These are phyloP conservation scores for Acrossocheilus wenchowensis DNA, from an alignment of 2,797 vertebrate species.

Conservation along the genomic window DNA sequence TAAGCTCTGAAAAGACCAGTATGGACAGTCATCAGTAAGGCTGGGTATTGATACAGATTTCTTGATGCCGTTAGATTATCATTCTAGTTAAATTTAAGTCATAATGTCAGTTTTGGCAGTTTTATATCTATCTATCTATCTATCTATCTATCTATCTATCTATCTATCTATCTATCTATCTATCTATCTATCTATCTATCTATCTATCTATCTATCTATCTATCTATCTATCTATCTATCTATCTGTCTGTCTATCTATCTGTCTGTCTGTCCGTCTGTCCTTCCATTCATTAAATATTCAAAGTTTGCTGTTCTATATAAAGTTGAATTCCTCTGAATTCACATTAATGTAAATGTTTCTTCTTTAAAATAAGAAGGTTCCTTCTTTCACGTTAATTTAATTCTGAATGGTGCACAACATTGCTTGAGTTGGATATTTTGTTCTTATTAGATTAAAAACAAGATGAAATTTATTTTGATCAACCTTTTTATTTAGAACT, in stretches of 20 bases:
- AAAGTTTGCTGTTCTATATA: neutral
- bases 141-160: neutral
- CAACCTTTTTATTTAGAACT: too few relatives aligned
- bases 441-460: neutral
- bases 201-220: neutral
- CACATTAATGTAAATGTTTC: neutral
- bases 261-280: too few relatives aligned
- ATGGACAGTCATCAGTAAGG: neutral
- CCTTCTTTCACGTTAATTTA: neutral
- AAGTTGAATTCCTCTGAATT: neutral
- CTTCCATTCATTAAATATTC: too few relatives aligned
- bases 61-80: neutral
- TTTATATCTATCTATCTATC: neutral
- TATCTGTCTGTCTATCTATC: neutral
- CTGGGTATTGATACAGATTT: neutral
- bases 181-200: too few relatives aligned
- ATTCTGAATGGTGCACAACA: neutral
- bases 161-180: neutral
- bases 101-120: neutral
- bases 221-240: neutral
- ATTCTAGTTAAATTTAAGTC: neutral
- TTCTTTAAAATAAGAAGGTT: too few relatives aligned
- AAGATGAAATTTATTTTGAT: neutral
- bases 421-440: neutral
- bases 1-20: neutral